A percentile compares a stretch with the other conserved stretches of the same genome.
These are phyloP conservation scores for Maniola jurtina DNA, from an alignment of 1,140 invertebrate genomes.

Conservation along the genomic window DNA sequence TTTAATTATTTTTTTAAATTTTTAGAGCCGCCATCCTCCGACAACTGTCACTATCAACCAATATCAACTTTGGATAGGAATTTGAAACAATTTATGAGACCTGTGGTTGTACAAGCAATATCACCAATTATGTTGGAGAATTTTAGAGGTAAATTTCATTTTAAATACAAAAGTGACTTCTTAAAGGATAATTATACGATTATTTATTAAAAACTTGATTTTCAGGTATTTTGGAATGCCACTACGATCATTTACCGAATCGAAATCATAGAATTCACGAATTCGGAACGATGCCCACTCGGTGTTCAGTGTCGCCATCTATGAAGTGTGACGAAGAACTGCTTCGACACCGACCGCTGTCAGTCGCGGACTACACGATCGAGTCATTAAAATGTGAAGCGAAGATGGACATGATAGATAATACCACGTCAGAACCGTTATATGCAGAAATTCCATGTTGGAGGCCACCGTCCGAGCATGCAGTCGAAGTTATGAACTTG, in stretches of 20 bases:
- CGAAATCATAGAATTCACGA: conserved; percentile 46
- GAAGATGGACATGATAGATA: conserved; percentile 60
- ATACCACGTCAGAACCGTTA: conserved; percentile 64
- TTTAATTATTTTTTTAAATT: conserved; percentile 36
- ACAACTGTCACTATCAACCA: conserved; percentile 70
- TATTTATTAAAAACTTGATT: conserved; percentile 18
- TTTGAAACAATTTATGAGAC: conserved; percentile 74
- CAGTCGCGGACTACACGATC: conserved; percentile 59
- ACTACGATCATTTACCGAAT: conserved; percentile 72
- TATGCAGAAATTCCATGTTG: conserved; percentile 76
- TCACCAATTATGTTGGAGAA: conserved; percentile 77
- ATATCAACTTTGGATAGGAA: conserved; percentile 70
- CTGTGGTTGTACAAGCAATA: conserved; percentile 71
- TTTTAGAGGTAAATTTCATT: conserved; percentile 63
- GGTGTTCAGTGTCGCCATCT: conserved; percentile 61
- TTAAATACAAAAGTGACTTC: not conserved
- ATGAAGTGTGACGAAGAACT: conserved; percentile 48
- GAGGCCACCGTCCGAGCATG: conserved; percentile 66
- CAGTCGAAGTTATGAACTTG: conserved; percentile 62
- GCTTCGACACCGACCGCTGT: conserved; percentile 41
- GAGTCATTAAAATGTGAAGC: conserved; percentile 70
- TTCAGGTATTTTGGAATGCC: conserved; percentile 75
- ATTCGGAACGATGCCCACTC: conserved; percentile 43
- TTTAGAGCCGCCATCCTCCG: conserved; percentile 59
- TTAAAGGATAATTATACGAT: conserved; percentile 10